Percentiles rank a stretch among this genome's conserved stretches.
phyloP scores from a whole-genome alignment of 2,888 invertebrate genomes.

The Pterostichus niger region DNA sequence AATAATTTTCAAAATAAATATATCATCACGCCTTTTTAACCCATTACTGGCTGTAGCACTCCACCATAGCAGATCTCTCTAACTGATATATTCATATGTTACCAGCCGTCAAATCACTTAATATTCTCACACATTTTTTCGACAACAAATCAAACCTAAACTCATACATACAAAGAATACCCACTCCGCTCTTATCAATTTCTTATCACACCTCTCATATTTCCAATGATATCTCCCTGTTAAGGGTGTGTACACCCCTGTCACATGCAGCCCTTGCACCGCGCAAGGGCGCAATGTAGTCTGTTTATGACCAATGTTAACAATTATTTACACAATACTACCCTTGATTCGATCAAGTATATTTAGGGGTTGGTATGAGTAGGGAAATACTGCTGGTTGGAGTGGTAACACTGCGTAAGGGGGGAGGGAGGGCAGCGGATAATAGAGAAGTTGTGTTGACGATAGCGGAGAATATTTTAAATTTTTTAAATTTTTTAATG shows the following conservation, averaged over 20 bases:
- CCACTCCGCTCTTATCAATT: conserved; percentile 11
- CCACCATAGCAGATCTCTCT: too few relatives aligned
- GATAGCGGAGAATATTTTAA: too few relatives aligned
- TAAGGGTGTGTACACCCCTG: background rate
- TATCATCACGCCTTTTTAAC: too few relatives aligned
- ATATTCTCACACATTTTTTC: background rate
- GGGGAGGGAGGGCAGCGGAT: too few relatives aligned
- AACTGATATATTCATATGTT: too few relatives aligned
- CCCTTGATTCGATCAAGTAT: conserved; percentile 29
- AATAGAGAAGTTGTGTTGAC: too few relatives aligned
- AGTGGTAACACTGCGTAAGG: too few relatives aligned
- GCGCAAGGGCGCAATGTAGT: background rate
- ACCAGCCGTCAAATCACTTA: too few relatives aligned
- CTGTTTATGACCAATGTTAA: conserved; percentile 32
- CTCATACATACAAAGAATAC: background rate
- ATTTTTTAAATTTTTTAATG: too few relatives aligned
- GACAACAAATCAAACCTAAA: background rate
- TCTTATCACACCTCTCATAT: conserved; percentile 23
- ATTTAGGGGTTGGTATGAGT: background rate
- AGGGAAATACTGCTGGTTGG: background rate
- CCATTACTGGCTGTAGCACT: too few relatives aligned
- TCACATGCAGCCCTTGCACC: background rate
- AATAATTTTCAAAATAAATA: too few relatives aligned
- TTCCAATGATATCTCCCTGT: conserved; percentile 12
- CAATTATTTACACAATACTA: conserved; percentile 25